Base-by-base conservation (phyloP, 2,113 vertebrate species). In the Plotosus lineatus region DNA sequence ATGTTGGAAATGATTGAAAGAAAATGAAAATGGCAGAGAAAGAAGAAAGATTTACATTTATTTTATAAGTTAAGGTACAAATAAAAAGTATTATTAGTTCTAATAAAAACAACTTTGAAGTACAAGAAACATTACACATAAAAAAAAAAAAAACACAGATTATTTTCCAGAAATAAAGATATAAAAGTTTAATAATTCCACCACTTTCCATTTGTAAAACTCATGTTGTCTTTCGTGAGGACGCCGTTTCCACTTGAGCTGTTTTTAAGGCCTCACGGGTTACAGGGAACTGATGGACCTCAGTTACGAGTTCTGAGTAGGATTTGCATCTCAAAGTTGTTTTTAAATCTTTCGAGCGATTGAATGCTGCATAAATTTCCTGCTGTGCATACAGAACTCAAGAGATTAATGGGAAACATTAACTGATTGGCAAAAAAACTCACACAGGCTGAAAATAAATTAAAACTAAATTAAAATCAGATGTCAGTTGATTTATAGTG, bases 51-150 rank as follows among this genome's bases (percentile, higher is more conserved):
- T 79, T 78, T 40, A 42, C 48, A 66, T 81, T 88, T 85, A 84
- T 78, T 83, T 80, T 83, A 83, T 87, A 88, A 86, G 77, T 83
- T 81, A 65, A 83, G 85, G 55, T 83, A 81, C 68, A 85, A 80
- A 86, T 76, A 42, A 80, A 44, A 3, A 17, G 40, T 21, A 53
- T 79, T 79, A 83, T 76, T 77, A 73, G 82, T 85, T 68, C 17
- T 78, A 66, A 61, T 69, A 77, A 63, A 78, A 83, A 23, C 33
- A 42, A 75, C 38, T 48, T 28, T 50, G 50, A 77, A 56, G 44
- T 65, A 36, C 56, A 76, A 73, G 11, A 71, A 23, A 84, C 36
- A 44, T 63, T 9, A 48, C 42, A 80, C 51, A 72, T 33, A 55
- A 75, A 56, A 66, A 78, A 50, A 50, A 51, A 61, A 31, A 48